Evolutionary conservation across 2,888 invertebrate species (phyloP), one percentile per base, ranked within the genome.

Genomic region (Dysmachus trigonus): DNA sequence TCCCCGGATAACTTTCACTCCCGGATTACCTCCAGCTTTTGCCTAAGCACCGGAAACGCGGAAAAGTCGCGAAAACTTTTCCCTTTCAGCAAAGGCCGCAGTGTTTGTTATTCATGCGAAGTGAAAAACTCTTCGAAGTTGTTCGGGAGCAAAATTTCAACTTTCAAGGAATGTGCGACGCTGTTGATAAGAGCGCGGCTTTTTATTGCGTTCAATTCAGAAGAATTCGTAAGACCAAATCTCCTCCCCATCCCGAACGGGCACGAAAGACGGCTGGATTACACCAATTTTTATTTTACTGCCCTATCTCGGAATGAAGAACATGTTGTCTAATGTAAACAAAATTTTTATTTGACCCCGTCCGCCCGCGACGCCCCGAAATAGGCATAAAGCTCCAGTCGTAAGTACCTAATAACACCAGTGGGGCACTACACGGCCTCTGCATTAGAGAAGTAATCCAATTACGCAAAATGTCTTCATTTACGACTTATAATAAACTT

Each of bases 401-500:
- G 47, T 18, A 41, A 77, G 77, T 77, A 47, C 22, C 47, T 27
- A 77, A 77, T 22, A 77, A 41, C 77, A 27, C 77, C 77, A 47
- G 38, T 13, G 77, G 77, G 77, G 30, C 62, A 35, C 30, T 27
- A 13, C 27, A 31, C 77, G 47, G 6, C 1, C 41, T n/a, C 30
- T 6, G 51, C 77, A 77, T 77, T 77, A 77, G 38, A 77, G 77
- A 77, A 47, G 77, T 77, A 47, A 77, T 47, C 77, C 77, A 77
- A 77, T 77, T 77, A 77, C 77, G 27, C 77, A 77, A 41, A 77
- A 77, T 77, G 77, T 41, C n/a, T 77, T 77, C 77, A 47, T 77
- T 77, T 77, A 77, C 77, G 77, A 77, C 77, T 41, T 77, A 77
- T 77, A 77, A 77, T 77, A 77, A 77, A 77, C 41, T 77, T 41